phyloP scores from a whole-genome alignment of 2,888 invertebrate genomes.

The Allophyes oxyacanthae region DNA sequence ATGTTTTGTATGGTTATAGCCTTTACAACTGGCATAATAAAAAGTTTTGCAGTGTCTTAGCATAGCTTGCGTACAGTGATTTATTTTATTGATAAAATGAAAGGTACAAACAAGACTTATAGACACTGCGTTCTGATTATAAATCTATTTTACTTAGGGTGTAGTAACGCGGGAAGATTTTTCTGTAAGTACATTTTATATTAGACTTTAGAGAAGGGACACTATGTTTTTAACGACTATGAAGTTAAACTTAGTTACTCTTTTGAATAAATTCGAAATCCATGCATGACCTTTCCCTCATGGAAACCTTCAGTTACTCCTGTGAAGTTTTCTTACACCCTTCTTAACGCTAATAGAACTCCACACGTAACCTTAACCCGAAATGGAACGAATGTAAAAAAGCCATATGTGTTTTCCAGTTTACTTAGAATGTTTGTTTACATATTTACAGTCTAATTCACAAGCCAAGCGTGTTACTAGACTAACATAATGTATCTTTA shows the following conservation, averaged over 20 bases:
- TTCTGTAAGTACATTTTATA: too few species aligned
- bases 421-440: slow-evolving; percentile 47
- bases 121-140: slow-evolving; percentile 63
- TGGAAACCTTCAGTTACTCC: too few species aligned
- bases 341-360: too few species aligned
- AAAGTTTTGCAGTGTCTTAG: slow-evolving; percentile 69
- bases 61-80: slow-evolving; percentile 64
- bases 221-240: too few species aligned
- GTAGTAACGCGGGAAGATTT: not conserved
- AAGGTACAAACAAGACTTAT: slow-evolving; percentile 75
- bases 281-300: too few species aligned
- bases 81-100: slow-evolving; percentile 74
- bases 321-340: too few species aligned
- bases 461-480: slow-evolving; percentile 51
- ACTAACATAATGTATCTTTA: slow-evolving; percentile 55
- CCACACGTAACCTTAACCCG: too few species aligned
- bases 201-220: too few species aligned
- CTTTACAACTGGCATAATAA: slow-evolving; percentile 72
- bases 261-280: too few species aligned
- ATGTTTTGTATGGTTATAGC: slow-evolving; percentile 79
- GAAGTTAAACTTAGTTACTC: too few species aligned
- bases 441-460: slow-evolving; percentile 58
- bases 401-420: slow-evolving; percentile 3
- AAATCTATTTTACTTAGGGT: slow-evolving; percentile 48
- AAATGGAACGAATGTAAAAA: not conserved